Percentiles rank a stretch among this genome's conserved stretches.
These are phyloP conservation scores for Medauroidea extradentata DNA, from an alignment of 1,140 invertebrate genomes.

Conservation along the genomic window DNA sequence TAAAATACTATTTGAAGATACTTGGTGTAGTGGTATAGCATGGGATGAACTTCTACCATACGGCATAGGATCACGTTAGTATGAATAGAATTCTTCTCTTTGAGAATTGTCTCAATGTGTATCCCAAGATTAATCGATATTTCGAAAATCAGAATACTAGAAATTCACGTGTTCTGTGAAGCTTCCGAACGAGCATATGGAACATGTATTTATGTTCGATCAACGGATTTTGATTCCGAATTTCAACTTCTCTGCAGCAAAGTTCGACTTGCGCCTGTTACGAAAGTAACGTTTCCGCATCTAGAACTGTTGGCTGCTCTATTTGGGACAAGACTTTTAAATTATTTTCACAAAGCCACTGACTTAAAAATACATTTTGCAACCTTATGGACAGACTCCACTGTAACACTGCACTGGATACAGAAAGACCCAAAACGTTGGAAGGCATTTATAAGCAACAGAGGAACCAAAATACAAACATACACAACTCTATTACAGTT, in stretches of 20 bases:
- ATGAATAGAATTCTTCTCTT: not conserved
- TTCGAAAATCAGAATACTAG: not conserved
- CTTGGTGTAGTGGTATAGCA: not conserved
- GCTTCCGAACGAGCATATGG: not conserved
- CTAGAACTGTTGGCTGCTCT: not conserved
- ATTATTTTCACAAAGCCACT: not conserved
- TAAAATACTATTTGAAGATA: not conserved
- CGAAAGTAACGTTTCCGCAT: not conserved
- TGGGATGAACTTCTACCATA: not conserved
- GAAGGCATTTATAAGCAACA: not conserved
- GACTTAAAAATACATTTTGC: not conserved
- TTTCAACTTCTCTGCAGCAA: not conserved
- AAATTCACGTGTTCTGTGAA: not conserved
- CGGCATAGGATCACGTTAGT: not conserved
- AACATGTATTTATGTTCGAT: not conserved
- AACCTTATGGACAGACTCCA: not conserved
- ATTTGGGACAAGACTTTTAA: no score
- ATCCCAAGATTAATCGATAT: not conserved
- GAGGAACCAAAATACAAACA: not conserved
- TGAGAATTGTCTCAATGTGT: no score
- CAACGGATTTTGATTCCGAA: accelerated
- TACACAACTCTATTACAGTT: no score
- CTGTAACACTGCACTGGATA: not conserved
- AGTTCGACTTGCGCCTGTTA: not conserved
- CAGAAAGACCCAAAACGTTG: no score